A percentile compares a stretch with the other conserved stretches of the same genome.
phyloP scores from a whole-genome alignment of 2,797 vertebrate species.

The Hirundo rustica region DNA sequence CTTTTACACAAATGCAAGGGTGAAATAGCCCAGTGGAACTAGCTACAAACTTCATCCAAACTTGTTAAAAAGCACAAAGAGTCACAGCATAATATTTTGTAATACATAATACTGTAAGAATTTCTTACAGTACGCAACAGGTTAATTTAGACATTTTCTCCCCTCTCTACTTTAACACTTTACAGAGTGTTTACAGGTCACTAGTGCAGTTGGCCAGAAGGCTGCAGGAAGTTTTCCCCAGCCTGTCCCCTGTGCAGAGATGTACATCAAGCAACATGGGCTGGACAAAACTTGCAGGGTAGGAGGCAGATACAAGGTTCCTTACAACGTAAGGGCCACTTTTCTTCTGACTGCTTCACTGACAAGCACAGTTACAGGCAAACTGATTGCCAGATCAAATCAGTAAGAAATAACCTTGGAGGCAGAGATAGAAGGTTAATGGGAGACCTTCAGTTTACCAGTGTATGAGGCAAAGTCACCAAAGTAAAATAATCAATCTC shows the following conservation, averaged over 20 bases:
- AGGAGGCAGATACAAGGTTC: not conserved
- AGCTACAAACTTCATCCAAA: not conserved
- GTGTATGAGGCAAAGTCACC: not conserved
- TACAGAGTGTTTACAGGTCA: not conserved
- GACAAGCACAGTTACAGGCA: not conserved
- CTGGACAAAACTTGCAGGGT: not conserved
- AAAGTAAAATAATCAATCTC: not conserved
- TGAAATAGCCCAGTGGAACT: not conserved
- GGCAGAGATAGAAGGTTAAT: not conserved
- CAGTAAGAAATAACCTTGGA: not conserved
- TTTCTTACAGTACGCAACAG: not conserved
- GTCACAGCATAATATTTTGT: no score
- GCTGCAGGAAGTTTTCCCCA: not conserved
- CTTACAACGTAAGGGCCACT: not conserved
- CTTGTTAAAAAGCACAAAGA: not conserved
- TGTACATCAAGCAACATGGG: fast-evolving
- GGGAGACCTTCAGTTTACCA: not conserved
- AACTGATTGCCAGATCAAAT: not conserved
- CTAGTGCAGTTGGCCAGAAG: not conserved
- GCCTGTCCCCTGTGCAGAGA: not conserved
- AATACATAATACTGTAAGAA: not conserved
- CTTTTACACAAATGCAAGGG: not conserved
- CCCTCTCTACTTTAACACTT: not conserved
- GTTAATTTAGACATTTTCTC: not conserved
- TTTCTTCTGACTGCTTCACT: not conserved